Evolutionary conservation across 2,888 invertebrate species (phyloP), one percentile per base, ranked within the genome.

Genomic region (Corbicula japonica): DNA sequence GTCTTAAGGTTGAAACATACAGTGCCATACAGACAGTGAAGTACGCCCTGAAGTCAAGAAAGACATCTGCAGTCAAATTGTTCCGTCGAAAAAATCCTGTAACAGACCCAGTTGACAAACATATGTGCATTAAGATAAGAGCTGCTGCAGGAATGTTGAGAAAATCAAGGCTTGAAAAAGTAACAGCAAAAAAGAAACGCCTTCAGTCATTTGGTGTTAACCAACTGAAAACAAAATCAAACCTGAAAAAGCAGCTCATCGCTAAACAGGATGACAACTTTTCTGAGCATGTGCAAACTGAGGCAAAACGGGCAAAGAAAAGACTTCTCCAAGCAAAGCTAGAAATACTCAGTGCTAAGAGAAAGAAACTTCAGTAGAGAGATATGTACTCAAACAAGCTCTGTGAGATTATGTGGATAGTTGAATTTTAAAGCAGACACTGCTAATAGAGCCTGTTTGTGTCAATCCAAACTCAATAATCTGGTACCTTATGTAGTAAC

Each of bases 61-160:
- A 54, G 30, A 54, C 54, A 6, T 6, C 54, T 23, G 54, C 54
- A 6, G 28, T 54, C 3, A 23, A 54, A 54, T 23, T 23, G 8
- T 54, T 54, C 15, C 8, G 30, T 4, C 3, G 54, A 4, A 54
- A 54, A 18, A 30, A 54, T 54, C 26, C 54, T 54, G 4, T 18
- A 3, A 6, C 23, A 6, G 5, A 4, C 8, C 26, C 26, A 3
- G 54, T 54, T 6, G 60, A 70, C 34, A 21, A 34, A 35, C 28
- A 46, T 0, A 46, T 71, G 0, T 71, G 61, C 34, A 21, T 44
- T 18, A 44, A 70, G 15, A n/a, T 70, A 18, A 68, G 48, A 23
- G 23, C 18, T 30, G 70, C 70, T 48, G 50, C 60, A 21, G 3
- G 26, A 32, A 26, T 38, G 21, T 70, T 61, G 34, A 70, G 48